phyloP scores from a whole-genome alignment of 1,140 invertebrate species.

The Trinorchestia longiramus region DNA sequence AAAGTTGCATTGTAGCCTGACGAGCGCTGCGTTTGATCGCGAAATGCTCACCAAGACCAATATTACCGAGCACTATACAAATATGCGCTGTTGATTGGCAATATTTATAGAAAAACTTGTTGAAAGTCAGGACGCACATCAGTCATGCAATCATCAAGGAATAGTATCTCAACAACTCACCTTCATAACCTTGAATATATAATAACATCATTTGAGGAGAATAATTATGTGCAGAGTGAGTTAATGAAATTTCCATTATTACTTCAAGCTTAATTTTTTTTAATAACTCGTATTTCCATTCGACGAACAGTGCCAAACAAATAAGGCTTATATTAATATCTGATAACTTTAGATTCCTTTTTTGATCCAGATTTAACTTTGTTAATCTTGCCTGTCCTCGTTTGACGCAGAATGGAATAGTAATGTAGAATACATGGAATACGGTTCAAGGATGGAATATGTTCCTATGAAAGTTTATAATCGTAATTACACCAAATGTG shows the following conservation, averaged over 20 bases:
- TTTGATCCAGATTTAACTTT: not conserved
- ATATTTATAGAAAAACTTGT: not conserved
- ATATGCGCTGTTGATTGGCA: not conserved
- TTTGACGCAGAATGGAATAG: not conserved
- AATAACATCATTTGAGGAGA: not conserved
- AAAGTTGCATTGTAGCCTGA: slow-evolving; percentile 15
- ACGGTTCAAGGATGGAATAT: not conserved
- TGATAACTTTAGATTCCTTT: not conserved
- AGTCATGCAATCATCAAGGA: not conserved
- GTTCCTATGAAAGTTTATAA: too few species aligned
- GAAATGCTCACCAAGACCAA: not conserved
- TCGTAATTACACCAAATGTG: too few species aligned
- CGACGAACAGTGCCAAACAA: not conserved
- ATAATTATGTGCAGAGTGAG: not conserved
- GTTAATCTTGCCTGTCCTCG: not conserved
- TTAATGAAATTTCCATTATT: not conserved
- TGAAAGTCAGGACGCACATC: not conserved
- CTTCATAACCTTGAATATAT: not conserved
- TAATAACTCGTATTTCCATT: not conserved
- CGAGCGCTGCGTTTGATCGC: not conserved
- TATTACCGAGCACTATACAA: not conserved
- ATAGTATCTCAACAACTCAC: not conserved
- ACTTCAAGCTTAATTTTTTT: not conserved
- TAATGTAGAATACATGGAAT: not conserved
- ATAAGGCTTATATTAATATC: not conserved